Base-by-base conservation (phyloP, 2,113 vertebrate genomes). In the Pelobates fuscus region DNA sequence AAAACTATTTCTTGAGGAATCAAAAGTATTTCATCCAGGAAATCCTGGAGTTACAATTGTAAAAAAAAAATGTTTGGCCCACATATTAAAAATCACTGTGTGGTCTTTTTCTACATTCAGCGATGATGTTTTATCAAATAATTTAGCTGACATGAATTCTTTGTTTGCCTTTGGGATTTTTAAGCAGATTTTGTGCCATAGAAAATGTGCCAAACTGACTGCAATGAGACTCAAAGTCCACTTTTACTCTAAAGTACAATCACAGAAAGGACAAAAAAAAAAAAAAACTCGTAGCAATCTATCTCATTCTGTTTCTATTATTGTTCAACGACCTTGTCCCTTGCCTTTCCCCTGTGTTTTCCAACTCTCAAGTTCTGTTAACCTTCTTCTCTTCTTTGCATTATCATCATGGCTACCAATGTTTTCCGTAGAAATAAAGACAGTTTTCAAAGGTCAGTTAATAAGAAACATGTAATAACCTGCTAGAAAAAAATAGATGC, bases 241-340 rank as follows among this genome's bases (percentile, higher is more conserved):
- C 1, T 57, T 66, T 21, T 32, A 29, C 17, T 20, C 23, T 66
- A 24, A 41, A 52, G 20, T 73, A 49, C 37, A 32, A 27, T 58
- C 62, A 66, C 62, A 44, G n/a, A 57, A 62, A 23, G 24, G 14
- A 24, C 62, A 66, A 29, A 18, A 26, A 41, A n/a, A 24, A 49
- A 66, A 29, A 18, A 49, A 49, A 6, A 8, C 41, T 20, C 23
- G 14, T 11, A 20, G 18, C 43, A 24, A 17, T 23, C 41, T 17
- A n/a, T 24, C 26, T 32, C 20, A 24, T 52, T 63, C 18, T 54
- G n/a, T 59, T 58, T 44, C 23, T 63, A 60, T 63, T 72, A 63
- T 72, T 72, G 43, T 32, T 21, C n/a, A 63, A 12, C 10, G 59
- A 63, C 70, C 59, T 72, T 72, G 70, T 62, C 68, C 68, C 59